Evolutionary conservation across 2,888 invertebrate species (phyloP).

Genomic region (Imbricaverruca yamaguchii): DNA sequence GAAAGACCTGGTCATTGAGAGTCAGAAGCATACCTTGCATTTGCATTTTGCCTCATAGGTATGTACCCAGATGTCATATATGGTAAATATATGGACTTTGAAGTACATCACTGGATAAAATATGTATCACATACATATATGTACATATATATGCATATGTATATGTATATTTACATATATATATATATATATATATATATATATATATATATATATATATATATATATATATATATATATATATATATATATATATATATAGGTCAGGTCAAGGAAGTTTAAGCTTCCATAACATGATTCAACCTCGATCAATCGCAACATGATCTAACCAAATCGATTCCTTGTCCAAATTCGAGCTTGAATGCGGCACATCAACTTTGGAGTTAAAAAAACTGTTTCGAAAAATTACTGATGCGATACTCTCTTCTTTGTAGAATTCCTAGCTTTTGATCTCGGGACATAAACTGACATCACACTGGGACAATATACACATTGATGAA

Average conservation of each 20-base stretch:
- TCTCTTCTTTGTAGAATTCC: too few relatives aligned
- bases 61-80: not conserved
- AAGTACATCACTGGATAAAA: not conserved
- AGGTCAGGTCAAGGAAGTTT: too few relatives aligned
- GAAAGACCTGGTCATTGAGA: too few relatives aligned
- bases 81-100: not conserved
- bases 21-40: too few relatives aligned
- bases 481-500: too few relatives aligned
- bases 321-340: not conserved
- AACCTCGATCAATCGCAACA: not conserved
- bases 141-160: constrained; percentile 2
- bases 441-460: too few relatives aligned
- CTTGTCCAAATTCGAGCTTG: too few relatives aligned
- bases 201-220: constrained; percentile 19
- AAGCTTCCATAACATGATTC: not conserved
- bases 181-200: not conserved
- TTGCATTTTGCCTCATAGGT: not conserved
- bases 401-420: too few relatives aligned
- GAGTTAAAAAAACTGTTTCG: too few relatives aligned
- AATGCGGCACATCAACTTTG: too few relatives aligned
- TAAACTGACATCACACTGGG: too few relatives aligned
- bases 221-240: constrained; percentile 21
- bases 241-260: constrained; percentile 9
- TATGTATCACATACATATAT: not conserved
- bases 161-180: not conserved